Conservation (phyloP, 2,888 invertebrate genomes). For the Lampropteryx suffumata region DNA sequence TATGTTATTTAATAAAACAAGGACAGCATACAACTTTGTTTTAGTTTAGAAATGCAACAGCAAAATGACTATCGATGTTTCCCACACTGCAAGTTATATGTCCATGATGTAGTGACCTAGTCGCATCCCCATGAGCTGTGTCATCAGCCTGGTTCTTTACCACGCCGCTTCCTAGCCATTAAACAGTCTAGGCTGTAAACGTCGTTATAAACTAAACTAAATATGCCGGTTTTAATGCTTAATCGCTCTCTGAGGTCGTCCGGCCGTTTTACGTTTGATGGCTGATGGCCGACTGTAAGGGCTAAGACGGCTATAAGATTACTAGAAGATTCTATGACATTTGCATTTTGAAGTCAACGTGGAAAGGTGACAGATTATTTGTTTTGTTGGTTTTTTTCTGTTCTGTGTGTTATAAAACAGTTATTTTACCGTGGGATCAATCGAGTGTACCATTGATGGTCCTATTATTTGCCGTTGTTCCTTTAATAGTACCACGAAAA, state of each 20-base stretch:
- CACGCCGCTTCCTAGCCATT: slow-evolving; percentile 72
- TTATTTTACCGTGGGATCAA: too few species aligned
- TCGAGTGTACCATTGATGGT: too few species aligned
- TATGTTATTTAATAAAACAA: too few species aligned
- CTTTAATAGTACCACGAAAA: too few species aligned
- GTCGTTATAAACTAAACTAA: slow-evolving; percentile 73
- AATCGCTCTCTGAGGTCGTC: slow-evolving; percentile 57
- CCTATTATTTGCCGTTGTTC: too few species aligned
- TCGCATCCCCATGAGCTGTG: neutral
- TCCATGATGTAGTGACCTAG: neutral
- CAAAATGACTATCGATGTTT: too few species aligned
- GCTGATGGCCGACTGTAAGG: slow-evolving; percentile 10
- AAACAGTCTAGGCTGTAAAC: slow-evolving; percentile 74
- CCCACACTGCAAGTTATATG: too few species aligned
- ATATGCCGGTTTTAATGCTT: slow-evolving; percentile 66
- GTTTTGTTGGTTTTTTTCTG: too few species aligned
- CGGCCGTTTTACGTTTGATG: slow-evolving; percentile 25
- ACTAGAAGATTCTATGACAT: slow-evolving; percentile 2
- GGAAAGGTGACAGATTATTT: neutral
- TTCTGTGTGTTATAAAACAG: too few species aligned
- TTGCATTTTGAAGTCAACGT: slow-evolving; percentile 15
- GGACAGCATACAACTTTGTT: too few species aligned
- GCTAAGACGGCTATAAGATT: neutral
- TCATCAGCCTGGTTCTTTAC: slow-evolving; percentile 51
- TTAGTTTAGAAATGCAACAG: too few species aligned